phyloP scores from a whole-genome alignment of 2,888 invertebrate species.

The Cremastobaeus sp. region DNA sequence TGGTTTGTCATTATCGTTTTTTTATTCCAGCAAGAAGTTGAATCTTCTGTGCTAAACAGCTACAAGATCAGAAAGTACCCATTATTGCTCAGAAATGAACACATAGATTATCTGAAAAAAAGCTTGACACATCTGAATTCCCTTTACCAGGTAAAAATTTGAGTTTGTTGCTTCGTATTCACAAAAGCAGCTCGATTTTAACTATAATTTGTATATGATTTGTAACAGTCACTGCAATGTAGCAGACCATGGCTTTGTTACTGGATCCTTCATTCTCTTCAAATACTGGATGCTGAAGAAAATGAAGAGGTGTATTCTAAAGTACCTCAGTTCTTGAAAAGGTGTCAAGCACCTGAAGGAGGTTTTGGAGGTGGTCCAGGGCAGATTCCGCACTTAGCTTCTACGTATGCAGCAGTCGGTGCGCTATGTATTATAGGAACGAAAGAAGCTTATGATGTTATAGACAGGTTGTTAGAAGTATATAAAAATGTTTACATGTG shows the following conservation, averaged over 20 bases:
- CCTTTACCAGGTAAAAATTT: constrained; percentile 81
- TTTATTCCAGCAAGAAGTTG: constrained; percentile 82
- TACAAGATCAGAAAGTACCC: constrained; percentile 82
- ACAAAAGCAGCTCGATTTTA: background rate
- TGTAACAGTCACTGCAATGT: constrained; percentile 87
- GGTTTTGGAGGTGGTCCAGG: constrained; percentile 97
- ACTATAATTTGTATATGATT: background rate
- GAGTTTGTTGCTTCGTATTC: background rate
- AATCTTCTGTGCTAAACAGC: constrained; percentile 80
- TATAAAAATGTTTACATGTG: background rate
- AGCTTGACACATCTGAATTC: constrained; percentile 84
- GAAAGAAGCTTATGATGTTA: constrained; percentile 90
- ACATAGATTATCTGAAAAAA: constrained; percentile 83
- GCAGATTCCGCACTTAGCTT: constrained; percentile 95
- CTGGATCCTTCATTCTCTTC: constrained; percentile 96
- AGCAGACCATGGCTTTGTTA: constrained; percentile 98
- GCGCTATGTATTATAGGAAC: constrained; percentile 93
- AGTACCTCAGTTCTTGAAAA: constrained; percentile 82
- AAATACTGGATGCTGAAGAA: constrained; percentile 85
- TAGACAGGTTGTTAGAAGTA: constrained; percentile 83
- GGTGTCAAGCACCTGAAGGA: constrained; percentile 88
- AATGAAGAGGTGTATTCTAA: constrained; percentile 80
- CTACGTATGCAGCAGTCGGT: constrained; percentile 98
- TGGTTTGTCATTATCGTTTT: no score
- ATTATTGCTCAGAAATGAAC: constrained; percentile 82